These are phyloP conservation scores for Ailuropoda melanoleuca DNA, from an alignment of 2,113 vertebrate genomes.

Conservation along the genomic window DNA sequence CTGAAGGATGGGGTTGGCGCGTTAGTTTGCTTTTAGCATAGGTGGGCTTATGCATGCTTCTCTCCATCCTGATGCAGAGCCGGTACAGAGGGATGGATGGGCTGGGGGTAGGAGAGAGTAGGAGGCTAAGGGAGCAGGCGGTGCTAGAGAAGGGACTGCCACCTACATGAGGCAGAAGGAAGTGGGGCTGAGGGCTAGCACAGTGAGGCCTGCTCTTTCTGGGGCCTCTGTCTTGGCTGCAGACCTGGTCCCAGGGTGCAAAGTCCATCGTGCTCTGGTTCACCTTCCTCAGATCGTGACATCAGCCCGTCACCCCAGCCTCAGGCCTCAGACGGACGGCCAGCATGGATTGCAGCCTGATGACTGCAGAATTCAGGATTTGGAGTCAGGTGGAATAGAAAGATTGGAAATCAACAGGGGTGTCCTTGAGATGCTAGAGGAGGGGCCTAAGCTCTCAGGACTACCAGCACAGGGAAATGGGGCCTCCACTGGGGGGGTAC, in stretches of 20 bases:
- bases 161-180: background rate
- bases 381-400: background rate
- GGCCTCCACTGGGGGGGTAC: accelerated
- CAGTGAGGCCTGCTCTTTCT: background rate
- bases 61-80: background rate
- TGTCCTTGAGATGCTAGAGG: accelerated
- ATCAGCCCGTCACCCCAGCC: background rate
- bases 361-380: background rate
- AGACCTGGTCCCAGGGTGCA: background rate
- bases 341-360: background rate
- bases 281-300: background rate
- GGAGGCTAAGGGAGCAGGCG: background rate
- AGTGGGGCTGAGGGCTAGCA: background rate
- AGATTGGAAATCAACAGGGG: background rate
- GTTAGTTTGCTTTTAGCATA: background rate
- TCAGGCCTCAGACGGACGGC: accelerated
- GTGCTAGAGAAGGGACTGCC: too few species aligned
- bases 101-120: background rate
- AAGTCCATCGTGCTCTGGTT: background rate
- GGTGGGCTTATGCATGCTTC: background rate
- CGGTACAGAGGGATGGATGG: background rate
- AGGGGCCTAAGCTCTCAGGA: background rate
- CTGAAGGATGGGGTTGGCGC: background rate
- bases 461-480: background rate
- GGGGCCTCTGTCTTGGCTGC: background rate